Evolutionary conservation across 2,888 invertebrate species (phyloP).

Genomic region (Callinectes sapidus): DNA sequence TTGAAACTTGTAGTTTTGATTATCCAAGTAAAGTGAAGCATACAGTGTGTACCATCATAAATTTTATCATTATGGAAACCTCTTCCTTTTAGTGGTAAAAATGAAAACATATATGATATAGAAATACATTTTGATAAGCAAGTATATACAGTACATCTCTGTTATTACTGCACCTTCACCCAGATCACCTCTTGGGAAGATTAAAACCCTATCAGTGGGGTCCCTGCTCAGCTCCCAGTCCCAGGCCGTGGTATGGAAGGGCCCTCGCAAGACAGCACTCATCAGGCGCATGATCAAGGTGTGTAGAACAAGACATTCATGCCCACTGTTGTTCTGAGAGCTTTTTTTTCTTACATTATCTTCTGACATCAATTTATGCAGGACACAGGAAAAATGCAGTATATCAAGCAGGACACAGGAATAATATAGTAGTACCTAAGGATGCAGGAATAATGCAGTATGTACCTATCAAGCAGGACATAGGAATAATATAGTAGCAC

Average conservation of each 20-base stretch:
- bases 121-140: not conserved
- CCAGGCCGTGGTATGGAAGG: constrained; percentile 98
- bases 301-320: not conserved
- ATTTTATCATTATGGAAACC: not conserved
- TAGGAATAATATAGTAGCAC: not conserved
- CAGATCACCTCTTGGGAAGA: constrained; percentile 88
- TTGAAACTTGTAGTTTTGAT: not conserved
- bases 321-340: not conserved
- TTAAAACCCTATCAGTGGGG: constrained; percentile 97
- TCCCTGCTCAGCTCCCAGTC: constrained; percentile 90
- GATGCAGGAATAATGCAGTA: too few relatives aligned
- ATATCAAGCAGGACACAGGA: constrained; percentile 50
- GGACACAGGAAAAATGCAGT: not conserved
- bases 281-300: constrained; percentile 69
- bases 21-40: not conserved
- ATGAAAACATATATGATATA: not conserved
- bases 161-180: not conserved
- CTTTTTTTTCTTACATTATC: not conserved
- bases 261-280: constrained; percentile 80
- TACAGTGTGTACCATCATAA: not conserved
- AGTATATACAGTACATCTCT: not conserved
- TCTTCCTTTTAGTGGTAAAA: not conserved
- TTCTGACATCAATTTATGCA: not conserved
- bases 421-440: not conserved
- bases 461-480: not conserved